Evolutionary conservation across 2,888 invertebrate genomes (phyloP).

Genomic region (Lamellibrachia satsuma): DNA sequence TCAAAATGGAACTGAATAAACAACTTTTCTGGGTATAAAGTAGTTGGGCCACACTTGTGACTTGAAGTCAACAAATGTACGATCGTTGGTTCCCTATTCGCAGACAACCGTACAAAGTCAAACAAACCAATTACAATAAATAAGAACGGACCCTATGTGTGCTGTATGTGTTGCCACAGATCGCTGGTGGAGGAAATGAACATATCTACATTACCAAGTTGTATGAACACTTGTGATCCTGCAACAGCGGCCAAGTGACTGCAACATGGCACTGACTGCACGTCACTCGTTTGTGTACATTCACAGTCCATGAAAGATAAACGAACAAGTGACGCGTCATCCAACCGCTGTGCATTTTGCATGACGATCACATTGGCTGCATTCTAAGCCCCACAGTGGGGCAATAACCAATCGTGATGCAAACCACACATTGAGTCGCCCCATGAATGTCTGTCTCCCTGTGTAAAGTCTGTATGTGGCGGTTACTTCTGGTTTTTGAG

Average conservation of each 20-base stretch:
- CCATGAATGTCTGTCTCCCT: background rate
- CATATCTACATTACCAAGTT: slow-evolving; percentile 5
- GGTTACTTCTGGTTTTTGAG: slow-evolving; percentile 73
- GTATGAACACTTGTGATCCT: background rate
- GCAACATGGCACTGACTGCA: background rate
- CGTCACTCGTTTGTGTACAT: background rate
- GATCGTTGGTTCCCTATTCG: background rate
- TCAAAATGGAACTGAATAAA: background rate
- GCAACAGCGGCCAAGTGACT: background rate
- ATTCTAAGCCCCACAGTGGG: background rate
- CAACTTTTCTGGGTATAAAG: background rate
- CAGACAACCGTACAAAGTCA: background rate
- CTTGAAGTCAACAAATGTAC: background rate
- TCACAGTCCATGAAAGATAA: background rate
- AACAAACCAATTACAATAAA: background rate
- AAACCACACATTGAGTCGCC: background rate
- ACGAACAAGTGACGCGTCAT: background rate
- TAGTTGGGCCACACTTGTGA: background rate
- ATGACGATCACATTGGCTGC: slow-evolving; percentile 1
- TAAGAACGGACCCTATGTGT: background rate
- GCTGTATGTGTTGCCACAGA: background rate
- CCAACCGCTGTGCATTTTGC: background rate
- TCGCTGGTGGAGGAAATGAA: background rate
- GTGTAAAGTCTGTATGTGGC: background rate
- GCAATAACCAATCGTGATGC: background rate